Conservation (phyloP, 2,113 vertebrate species). For the Ursus arctos region DNA sequence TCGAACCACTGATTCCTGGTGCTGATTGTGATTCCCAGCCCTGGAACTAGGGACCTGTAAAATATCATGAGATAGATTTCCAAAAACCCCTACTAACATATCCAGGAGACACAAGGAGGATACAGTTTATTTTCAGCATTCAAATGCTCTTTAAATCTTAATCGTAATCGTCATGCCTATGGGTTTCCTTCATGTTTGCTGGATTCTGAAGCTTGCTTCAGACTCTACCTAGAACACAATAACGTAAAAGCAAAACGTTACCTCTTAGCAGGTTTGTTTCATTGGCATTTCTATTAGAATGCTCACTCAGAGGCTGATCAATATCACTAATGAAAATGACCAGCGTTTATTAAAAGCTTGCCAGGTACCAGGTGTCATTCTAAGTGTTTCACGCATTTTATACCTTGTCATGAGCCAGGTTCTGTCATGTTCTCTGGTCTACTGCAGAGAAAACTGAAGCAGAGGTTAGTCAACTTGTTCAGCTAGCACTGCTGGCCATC, state of each 20-base stretch:
- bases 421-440: not conserved
- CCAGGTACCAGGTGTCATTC: no score
- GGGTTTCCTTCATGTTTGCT: not conserved
- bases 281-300: not conserved
- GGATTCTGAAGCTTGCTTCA: not conserved
- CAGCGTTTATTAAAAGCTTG: not conserved
- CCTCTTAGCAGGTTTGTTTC: not conserved
- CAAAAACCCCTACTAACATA: not conserved
- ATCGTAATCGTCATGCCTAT: not conserved
- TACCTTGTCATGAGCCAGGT: rapidly evolving
- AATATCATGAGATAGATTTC: not conserved
- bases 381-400: not conserved
- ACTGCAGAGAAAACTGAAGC: not conserved
- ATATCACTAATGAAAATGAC: not conserved
- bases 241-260: not conserved
- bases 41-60: not conserved
- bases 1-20: not conserved
- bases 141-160: not conserved
- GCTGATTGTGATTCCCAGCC: not conserved
- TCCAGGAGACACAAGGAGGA: not conserved
- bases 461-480: not conserved
- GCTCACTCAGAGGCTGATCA: not conserved
- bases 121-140: not conserved
- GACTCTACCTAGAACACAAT: not conserved
- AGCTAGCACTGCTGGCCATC: rapidly evolving